phyloP scores from a whole-genome alignment of 2,797 vertebrate species.

The Syngnathus acus region DNA sequence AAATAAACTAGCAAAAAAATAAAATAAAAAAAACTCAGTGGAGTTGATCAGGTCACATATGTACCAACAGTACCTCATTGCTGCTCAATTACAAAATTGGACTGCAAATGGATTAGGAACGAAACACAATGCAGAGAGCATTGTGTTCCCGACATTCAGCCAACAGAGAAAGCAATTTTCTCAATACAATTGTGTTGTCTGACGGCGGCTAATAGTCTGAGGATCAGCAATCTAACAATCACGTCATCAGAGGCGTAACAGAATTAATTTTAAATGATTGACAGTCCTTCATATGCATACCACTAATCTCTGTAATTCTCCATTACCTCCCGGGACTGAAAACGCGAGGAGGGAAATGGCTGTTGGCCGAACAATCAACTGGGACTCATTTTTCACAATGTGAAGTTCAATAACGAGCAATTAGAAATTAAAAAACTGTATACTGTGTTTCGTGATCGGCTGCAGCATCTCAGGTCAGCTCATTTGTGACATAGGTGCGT shows the following conservation, averaged over 20 bases:
- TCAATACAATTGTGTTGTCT: background rate
- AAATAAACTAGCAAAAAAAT: background rate
- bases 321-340: slow-evolving; percentile 36
- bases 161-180: slow-evolving; percentile 6
- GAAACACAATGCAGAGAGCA: slow-evolving; percentile 1
- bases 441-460: slow-evolving; percentile 8
- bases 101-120: background rate
- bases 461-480: background rate
- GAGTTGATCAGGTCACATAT: background rate
- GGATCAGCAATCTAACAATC: slow-evolving; percentile 51
- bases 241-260: slow-evolving; percentile 55
- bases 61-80: background rate
- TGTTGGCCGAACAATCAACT: background rate
- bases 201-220: slow-evolving; percentile 2
- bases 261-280: slow-evolving; percentile 75
- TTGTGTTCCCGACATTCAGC: background rate
- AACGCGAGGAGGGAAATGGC: background rate
- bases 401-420: slow-evolving; percentile 10
- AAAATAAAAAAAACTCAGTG: background rate
- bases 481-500: background rate
- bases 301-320: slow-evolving; percentile 62
- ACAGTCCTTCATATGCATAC: slow-evolving; percentile 68
- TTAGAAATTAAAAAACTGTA: slow-evolving; percentile 18
- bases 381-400: slow-evolving; percentile 6
- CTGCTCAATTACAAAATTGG: background rate